Conservation (phyloP, 2,113 vertebrate genomes). For the Meles meles region DNA sequence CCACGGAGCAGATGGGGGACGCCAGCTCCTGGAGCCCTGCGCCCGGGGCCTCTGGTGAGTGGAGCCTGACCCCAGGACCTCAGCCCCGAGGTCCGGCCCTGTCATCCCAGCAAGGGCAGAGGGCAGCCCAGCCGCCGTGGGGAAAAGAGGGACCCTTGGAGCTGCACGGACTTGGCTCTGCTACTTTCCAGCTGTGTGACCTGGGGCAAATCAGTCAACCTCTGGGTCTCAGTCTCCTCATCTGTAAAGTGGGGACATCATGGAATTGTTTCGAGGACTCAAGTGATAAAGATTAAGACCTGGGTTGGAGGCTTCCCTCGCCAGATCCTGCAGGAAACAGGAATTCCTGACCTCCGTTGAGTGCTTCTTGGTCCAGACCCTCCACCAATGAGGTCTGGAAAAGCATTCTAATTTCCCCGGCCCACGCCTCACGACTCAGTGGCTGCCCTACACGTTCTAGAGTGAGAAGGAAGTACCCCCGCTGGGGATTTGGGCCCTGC, state of each 20-base stretch:
- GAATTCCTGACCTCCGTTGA: fast-evolving
- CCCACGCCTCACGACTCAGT: background rate
- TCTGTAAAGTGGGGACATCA: background rate
- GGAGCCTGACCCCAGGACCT: background rate
- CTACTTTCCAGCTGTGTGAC: background rate
- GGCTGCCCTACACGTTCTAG: background rate
- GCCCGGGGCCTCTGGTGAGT: background rate
- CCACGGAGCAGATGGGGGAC: slow-evolving; percentile 79
- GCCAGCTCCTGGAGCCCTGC: slow-evolving; percentile 73
- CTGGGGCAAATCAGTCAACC: background rate
- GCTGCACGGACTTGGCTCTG: background rate
- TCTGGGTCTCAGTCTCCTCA: background rate
- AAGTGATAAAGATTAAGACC: background rate
- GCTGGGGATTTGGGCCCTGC: fast-evolving
- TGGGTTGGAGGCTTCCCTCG: background rate
- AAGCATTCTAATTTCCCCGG: background rate
- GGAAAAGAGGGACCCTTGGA: background rate
- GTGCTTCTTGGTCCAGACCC: background rate
- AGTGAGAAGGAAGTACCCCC: background rate
- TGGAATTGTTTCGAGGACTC: background rate
- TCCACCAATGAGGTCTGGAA: fast-evolving
- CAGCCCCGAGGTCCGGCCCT: fast-evolving
- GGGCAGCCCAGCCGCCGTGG: fast-evolving
- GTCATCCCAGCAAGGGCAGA: background rate
- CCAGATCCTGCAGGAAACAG: background rate